Evolutionary conservation across 1,140 invertebrate genomes (phyloP).

Genomic region (Eriosoma lanigerum): DNA sequence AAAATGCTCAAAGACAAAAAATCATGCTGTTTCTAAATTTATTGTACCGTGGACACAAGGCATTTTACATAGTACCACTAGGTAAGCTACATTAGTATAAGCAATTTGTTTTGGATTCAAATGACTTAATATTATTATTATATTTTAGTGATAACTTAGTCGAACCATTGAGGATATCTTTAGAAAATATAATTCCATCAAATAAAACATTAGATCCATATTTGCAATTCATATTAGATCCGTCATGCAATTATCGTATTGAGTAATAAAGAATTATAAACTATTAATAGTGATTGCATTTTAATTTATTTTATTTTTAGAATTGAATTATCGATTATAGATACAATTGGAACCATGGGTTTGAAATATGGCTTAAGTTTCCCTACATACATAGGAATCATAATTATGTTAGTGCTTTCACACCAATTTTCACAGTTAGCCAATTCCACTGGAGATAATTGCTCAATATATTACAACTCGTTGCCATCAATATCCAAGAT

Average conservation of each 20-base stretch:
- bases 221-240: conserved; percentile 41
- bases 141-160: conserved; percentile 9
- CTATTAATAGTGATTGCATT: neutral
- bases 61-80: conserved; percentile 49
- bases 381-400: conserved; percentile 32
- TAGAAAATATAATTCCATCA: conserved; percentile 31
- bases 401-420: conserved; percentile 34
- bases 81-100: conserved; percentile 28
- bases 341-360: conserved; percentile 41
- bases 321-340: conserved; percentile 29
- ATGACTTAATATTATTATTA: neutral
- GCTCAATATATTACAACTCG: conserved; percentile 41
- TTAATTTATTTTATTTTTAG: neutral
- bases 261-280: neutral
- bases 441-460: neutral
- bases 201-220: conserved; percentile 31
- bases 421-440: conserved; percentile 27
- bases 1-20: conserved; percentile 45
- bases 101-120: no score
- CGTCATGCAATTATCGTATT: conserved; percentile 30
- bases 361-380: conserved; percentile 40
- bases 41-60: conserved; percentile 57
- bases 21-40: conserved; percentile 55
- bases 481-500: conserved; percentile 9
- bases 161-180: conserved; percentile 31